Evolutionary conservation across 2,113 vertebrate species (phyloP).

Genomic region (Erythrolamprus reginae): DNA sequence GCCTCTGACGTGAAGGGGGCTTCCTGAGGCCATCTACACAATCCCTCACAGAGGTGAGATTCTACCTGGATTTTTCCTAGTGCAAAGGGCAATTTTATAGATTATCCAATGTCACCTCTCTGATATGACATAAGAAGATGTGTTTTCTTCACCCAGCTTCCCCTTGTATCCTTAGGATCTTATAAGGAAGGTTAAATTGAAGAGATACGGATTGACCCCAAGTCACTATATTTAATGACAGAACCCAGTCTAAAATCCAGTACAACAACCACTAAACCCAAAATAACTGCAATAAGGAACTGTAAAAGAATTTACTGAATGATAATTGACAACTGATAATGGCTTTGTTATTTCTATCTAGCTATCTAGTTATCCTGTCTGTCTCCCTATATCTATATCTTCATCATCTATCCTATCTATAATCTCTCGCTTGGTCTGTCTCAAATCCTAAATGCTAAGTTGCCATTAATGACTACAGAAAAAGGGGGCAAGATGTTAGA

Average conservation of each 20-base stretch:
- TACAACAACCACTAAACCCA: background rate
- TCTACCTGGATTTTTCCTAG: background rate
- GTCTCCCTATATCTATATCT: background rate
- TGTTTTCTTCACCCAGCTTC: background rate
- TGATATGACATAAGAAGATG: background rate
- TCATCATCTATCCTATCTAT: background rate
- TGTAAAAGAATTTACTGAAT: background rate
- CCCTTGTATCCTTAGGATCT: background rate
- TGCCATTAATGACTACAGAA: background rate
- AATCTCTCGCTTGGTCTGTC: background rate
- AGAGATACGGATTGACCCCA: background rate
- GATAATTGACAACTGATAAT: background rate
- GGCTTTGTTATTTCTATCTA: background rate
- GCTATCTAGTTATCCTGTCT: background rate
- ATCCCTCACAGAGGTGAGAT: background rate
- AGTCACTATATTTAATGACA: background rate
- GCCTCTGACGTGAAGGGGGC: background rate
- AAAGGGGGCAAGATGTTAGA: background rate
- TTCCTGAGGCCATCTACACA: background rate
- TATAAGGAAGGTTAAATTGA: background rate
- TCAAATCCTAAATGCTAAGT: background rate
- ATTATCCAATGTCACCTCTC: background rate
- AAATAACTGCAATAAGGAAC: background rate
- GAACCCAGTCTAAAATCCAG: background rate
- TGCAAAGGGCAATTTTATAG: background rate